Evolutionary conservation across 1,140 invertebrate genomes (phyloP), one percentile per base, ranked within the genome.

Genomic region (Leptinotarsa lineolata): DNA sequence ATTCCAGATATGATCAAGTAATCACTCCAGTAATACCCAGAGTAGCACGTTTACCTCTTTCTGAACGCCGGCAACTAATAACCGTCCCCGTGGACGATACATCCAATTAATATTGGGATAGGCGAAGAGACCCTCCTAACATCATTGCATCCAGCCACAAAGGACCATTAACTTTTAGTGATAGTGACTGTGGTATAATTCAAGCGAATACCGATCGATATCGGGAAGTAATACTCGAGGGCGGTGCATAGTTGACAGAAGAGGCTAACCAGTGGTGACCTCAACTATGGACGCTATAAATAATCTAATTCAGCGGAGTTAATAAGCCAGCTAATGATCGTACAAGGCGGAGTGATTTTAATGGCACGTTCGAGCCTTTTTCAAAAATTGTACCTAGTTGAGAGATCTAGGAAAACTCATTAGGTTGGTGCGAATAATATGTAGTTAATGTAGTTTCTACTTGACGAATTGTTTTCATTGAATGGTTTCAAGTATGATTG

Each of bases 101-200:
- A 66, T 61, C 74, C 74, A 75, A 75, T 75, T 75, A 75, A 75
- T 75, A 75, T 67, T 61, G 63, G 70, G 59, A 63, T 66, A 75
- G 63, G 69, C 58, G 58, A 71, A 44, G 69, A 71, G 58, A 71
- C 69, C 60, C 74, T 75, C 70, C 72, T 75, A 75, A 75, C 74
- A 75, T 72, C 72, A 72, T 64, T 75, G 74, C 64, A 72, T 70
- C 70, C 66, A 48, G 72, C 75, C 75, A 76, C 75, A 76, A 76
- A 76, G 75, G 75, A 63, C 75, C 68, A 76, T 76, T 76, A 76
- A 76, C 75, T 73, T 76, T 76, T 73, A 73, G 75, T 58, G 72
- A 76, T 76, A 76, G 72, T 71, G 61, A 22, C 59, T 68, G 75
- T 59, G 64, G 74, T 59, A 73, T 76, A 76, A 76, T 76, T 73